Evolutionary conservation across 2,113 vertebrate species (phyloP), one percentile per base, ranked within the genome.

Genomic region (Shinisaurus crocodilurus): DNA sequence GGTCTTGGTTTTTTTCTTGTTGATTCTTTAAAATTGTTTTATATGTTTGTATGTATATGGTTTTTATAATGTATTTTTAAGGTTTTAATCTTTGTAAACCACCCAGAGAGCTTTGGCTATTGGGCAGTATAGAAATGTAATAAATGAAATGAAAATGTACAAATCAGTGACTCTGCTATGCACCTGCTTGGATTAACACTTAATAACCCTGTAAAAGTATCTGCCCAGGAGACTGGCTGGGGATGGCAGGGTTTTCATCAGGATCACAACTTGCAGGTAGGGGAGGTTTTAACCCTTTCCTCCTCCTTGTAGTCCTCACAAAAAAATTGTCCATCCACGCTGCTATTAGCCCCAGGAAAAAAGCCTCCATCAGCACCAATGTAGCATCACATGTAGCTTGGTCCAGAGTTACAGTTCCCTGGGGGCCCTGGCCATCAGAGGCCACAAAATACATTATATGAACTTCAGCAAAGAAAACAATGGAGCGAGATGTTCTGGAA

Each of bases 111-210:
- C n/a, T n/a, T n/a, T n/a, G n/a, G n/a, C n/a, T n/a, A n/a, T n/a
- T n/a, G n/a, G n/a, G n/a, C n/a, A n/a, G n/a, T n/a, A n/a, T n/a
- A n/a, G n/a, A n/a, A n/a, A n/a, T n/a, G n/a, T n/a, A n/a, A n/a
- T n/a, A n/a, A n/a, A n/a, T n/a, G n/a, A n/a, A n/a, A n/a, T n/a
- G n/a, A n/a, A n/a, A n/a, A n/a, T n/a, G n/a, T n/a, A 3, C 16
- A 84, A n/a, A 27, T 23, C 0, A 1, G 2, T 13, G 43, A 0
- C 54, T 32, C 18, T 83, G 2, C 88, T 25, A 23, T 27, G 0
- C 4, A 25, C 34, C 57, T 13, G 0, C 6, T 75, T 67, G 75
- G 76, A 16, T 4, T 18, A 63, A 65, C 37, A 65, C 6, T 32
- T 84, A 88, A 60, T 88, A 70, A 63, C 23, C 9, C 32, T 75